Conservation (phyloP, 2,113 vertebrate genomes). For the Sprattus sprattus region DNA sequence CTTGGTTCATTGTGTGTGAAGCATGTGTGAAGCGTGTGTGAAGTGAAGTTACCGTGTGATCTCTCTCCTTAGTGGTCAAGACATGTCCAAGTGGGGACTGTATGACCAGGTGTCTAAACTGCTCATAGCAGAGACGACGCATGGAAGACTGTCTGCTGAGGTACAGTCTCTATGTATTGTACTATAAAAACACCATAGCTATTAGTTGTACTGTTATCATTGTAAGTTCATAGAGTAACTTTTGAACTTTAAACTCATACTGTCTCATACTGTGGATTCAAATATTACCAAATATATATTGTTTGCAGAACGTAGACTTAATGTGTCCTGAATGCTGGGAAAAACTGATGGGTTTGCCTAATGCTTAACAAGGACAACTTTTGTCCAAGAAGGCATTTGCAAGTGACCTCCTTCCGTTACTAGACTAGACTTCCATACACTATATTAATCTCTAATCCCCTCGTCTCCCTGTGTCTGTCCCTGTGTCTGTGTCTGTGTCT, state of each 20-base stretch:
- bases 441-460: neutral
- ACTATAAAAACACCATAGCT: neutral
- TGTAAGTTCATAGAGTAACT: neutral
- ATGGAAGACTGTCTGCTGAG: conserved; percentile 65
- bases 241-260: too few species aligned
- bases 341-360: neutral
- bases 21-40: neutral
- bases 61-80: conserved; percentile 75
- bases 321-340: too few species aligned
- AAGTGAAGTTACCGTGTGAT: neutral
- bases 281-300: too few species aligned
- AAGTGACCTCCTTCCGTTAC: neutral
- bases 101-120: conserved; percentile 74
- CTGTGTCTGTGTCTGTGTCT: neutral
- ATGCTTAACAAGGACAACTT: neutral
- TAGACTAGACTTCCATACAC: neutral
- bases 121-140: conserved; percentile 64
- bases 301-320: too few species aligned
- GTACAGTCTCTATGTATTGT: conserved; percentile 57
- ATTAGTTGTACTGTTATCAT: neutral
- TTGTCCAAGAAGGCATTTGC: neutral
- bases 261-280: too few species aligned
- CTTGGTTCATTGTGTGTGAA: neutral
- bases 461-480: neutral
- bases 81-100: conserved; percentile 78